Evolutionary conservation across 2,797 vertebrate species (phyloP).

Genomic region (Amblyraja radiata): DNA sequence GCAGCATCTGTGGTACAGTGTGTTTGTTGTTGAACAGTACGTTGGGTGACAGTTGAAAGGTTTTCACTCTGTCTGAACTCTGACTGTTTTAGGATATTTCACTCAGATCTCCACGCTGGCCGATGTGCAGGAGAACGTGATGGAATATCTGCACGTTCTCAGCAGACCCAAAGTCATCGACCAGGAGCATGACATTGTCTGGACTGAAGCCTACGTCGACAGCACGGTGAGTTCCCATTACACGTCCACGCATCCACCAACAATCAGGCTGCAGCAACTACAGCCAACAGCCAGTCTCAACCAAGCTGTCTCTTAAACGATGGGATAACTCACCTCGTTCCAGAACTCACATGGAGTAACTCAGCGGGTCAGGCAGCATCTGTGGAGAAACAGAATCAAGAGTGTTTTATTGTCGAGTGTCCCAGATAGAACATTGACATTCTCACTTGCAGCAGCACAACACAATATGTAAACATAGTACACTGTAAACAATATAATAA

Average conservation of each 20-base stretch:
- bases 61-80: constrained; percentile 19
- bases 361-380: too few relatives aligned
- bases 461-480: too few relatives aligned
- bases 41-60: background rate
- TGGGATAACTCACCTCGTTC: background rate
- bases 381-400: too few relatives aligned
- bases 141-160: constrained; percentile 94
- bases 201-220: constrained; percentile 95
- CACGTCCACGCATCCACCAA: background rate
- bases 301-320: background rate
- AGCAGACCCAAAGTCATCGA: constrained; percentile 95
- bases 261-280: too few relatives aligned
- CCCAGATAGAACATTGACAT: too few relatives aligned
- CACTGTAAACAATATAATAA: too few relatives aligned
- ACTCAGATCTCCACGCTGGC: constrained; percentile 95
- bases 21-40: too few relatives aligned
- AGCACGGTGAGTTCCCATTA: constrained; percentile 75
- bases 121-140: constrained; percentile 94
- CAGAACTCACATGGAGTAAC: too few relatives aligned
- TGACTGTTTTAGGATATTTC: constrained; percentile 74
- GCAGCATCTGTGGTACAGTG: background rate
- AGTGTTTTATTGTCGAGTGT: too few relatives aligned
- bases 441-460: too few relatives aligned
- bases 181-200: constrained; percentile 89
- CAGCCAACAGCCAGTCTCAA: too few relatives aligned